phyloP scores from a whole-genome alignment of 1,140 invertebrate species.

The Zaprionus capensis region DNA sequence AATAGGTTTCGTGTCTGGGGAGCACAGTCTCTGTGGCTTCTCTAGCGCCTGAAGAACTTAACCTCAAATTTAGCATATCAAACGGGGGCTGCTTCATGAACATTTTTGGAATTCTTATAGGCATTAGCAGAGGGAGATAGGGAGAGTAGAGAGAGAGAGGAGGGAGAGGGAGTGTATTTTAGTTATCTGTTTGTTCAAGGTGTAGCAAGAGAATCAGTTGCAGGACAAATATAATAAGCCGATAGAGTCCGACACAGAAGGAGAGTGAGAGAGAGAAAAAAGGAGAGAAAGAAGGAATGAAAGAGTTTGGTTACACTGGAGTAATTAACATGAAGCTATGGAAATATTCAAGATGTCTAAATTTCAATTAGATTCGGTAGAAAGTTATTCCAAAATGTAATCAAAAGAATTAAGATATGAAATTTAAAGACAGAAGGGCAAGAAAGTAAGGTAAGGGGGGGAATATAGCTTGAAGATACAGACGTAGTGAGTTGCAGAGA shows the following conservation, averaged over 20 bases:
- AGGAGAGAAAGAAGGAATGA: not conserved
- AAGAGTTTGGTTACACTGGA: not conserved
- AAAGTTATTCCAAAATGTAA: too few relatives aligned
- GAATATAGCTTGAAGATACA: too few relatives aligned
- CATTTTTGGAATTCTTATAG: not conserved
- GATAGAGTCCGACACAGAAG: not conserved
- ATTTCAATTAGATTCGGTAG: too few relatives aligned
- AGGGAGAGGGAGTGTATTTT: not conserved
- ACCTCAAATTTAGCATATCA: slow-evolving; percentile 1
- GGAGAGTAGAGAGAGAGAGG: not conserved
- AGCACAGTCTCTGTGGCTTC: not conserved
- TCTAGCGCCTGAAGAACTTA: not conserved
- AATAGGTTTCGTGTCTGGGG: slow-evolving; percentile 9
- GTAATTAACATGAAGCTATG: not conserved
- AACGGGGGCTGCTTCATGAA: not conserved
- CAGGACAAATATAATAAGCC: not conserved
- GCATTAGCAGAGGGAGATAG: not conserved
- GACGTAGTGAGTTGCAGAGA: too few relatives aligned
- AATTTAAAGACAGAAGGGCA: too few relatives aligned
- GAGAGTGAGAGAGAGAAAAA: not conserved
- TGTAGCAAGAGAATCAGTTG: not conserved
- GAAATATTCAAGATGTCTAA: too few relatives aligned
- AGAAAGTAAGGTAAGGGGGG: too few relatives aligned
- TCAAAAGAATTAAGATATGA: too few relatives aligned
- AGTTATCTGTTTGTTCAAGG: not conserved